These are phyloP conservation scores for Pogonocherus hispidulus DNA, from an alignment of 2,888 invertebrate genomes.

Conservation along the genomic window DNA sequence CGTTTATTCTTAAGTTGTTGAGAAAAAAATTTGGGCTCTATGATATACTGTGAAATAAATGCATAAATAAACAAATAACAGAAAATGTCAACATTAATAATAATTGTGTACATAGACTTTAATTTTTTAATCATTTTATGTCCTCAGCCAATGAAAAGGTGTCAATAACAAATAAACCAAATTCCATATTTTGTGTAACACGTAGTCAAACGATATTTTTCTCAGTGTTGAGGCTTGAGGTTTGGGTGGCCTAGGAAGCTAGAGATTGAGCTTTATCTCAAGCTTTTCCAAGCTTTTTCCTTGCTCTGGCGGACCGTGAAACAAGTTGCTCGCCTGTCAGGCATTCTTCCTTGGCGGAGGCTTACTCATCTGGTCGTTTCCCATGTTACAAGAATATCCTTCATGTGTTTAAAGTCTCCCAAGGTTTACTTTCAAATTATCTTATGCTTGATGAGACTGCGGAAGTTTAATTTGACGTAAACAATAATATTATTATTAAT, in stretches of 20 bases:
- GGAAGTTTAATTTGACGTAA: conserved; percentile 14
- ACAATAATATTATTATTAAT: conserved; percentile 24
- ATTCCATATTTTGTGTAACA: no score
- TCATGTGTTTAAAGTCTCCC: conserved; percentile 30
- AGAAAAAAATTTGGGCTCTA: no score
- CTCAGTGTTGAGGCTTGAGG: conserved; percentile 62
- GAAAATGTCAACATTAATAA: no score
- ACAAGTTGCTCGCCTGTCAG: conserved; percentile 62
- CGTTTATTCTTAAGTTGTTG: no score
- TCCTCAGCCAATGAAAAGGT: no score
- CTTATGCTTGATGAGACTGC: neutral
- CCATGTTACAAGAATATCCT: conserved; percentile 47
- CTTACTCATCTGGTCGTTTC: conserved; percentile 58
- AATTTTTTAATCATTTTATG: no score
- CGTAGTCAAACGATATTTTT: conserved; percentile 60
- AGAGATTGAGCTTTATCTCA: conserved; percentile 56
- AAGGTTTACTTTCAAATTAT: conserved; percentile 22
- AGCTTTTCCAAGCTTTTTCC: conserved; percentile 55
- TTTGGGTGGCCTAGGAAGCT: conserved; percentile 52
- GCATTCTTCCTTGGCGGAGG: conserved; percentile 56
- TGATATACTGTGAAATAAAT: no score
- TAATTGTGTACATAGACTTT: no score
- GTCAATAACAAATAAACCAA: no score
- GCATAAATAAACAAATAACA: no score
- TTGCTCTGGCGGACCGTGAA: conserved; percentile 63